Evolutionary conservation across 2,888 invertebrate genomes (phyloP).

Genomic region (Cyclophora punctaria): DNA sequence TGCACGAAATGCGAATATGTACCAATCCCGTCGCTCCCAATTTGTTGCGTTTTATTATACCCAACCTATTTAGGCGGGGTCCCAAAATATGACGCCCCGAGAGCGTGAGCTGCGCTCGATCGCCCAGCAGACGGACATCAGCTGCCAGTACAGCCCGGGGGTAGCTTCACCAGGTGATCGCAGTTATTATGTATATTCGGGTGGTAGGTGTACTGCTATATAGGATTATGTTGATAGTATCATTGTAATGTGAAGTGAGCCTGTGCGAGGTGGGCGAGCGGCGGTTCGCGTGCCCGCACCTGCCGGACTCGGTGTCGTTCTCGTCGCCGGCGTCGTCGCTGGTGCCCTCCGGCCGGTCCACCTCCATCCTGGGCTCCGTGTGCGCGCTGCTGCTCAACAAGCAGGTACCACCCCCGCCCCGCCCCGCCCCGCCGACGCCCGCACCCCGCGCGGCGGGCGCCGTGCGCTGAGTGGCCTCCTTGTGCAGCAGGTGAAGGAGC

Average conservation of each 20-base stretch:
- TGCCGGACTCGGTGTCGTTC: slow-evolving; percentile 51
- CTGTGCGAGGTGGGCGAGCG: slow-evolving; percentile 32
- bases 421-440: neutral
- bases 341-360: slow-evolving; percentile 46
- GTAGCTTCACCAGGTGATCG: slow-evolving; percentile 38
- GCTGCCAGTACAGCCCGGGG: slow-evolving; percentile 45
- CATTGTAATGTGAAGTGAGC: slow-evolving; percentile 13
- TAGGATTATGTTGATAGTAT: neutral
- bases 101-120: slow-evolving; percentile 46
- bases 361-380: slow-evolving; percentile 62
- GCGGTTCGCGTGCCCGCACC: slow-evolving; percentile 32
- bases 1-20: too few relatives aligned
- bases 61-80: slow-evolving; percentile 11
- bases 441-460: neutral
- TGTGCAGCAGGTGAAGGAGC: slow-evolving; percentile 50
- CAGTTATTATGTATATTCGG: neutral
- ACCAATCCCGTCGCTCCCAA: too few relatives aligned
- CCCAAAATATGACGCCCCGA: slow-evolving; percentile 19
- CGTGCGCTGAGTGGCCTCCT: neutral
- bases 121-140: slow-evolving; percentile 62
- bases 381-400: slow-evolving; percentile 60
- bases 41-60: neutral
- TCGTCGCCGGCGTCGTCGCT: slow-evolving; percentile 50
- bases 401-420: slow-evolving; percentile 32
- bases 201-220: neutral